These are phyloP conservation scores for Morone chrysops DNA, from an alignment of 2,113 vertebrate genomes.

Conservation along the genomic window DNA sequence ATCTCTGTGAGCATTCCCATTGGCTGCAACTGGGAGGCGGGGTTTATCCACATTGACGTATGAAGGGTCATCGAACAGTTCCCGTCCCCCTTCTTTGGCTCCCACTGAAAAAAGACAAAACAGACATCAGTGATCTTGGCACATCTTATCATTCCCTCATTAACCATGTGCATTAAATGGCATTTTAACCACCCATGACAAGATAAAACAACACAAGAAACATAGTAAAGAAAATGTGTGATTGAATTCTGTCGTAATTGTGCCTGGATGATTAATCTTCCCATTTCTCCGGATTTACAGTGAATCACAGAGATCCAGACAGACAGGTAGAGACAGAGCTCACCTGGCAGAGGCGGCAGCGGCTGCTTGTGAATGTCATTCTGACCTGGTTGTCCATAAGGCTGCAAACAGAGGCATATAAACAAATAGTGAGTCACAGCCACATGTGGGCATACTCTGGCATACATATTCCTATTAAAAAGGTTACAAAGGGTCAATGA, in stretches of 20 bases:
- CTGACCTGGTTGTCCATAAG: conserved; percentile 85
- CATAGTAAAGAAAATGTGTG: neutral
- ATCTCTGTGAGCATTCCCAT: conserved; percentile 91
- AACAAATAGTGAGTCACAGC: conserved; percentile 36
- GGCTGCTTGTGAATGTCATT: conserved; percentile 87
- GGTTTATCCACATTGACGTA: conserved; percentile 97
- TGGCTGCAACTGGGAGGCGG: conserved; percentile 84
- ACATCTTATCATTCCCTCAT: neutral
- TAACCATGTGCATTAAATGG: neutral
- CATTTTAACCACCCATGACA: neutral
- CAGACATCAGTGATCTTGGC: neutral
- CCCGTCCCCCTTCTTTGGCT: conserved; percentile 80
- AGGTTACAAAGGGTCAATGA: neutral
- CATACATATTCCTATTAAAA: neutral
- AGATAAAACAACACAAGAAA: neutral
- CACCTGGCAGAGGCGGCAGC: conserved; percentile 86
- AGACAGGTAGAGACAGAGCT: conserved; percentile 31
- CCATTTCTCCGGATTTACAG: neutral
- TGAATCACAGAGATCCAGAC: neutral
- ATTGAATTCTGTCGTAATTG: neutral
- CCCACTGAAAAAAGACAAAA: conserved; percentile 56
- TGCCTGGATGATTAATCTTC: neutral
- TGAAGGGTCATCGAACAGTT: conserved; percentile 94
- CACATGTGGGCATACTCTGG: neutral
- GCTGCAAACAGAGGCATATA: conserved; percentile 74